Base-by-base conservation (phyloP, 2,888 invertebrate species). In the Scelioninae gen. 2 region DNA sequence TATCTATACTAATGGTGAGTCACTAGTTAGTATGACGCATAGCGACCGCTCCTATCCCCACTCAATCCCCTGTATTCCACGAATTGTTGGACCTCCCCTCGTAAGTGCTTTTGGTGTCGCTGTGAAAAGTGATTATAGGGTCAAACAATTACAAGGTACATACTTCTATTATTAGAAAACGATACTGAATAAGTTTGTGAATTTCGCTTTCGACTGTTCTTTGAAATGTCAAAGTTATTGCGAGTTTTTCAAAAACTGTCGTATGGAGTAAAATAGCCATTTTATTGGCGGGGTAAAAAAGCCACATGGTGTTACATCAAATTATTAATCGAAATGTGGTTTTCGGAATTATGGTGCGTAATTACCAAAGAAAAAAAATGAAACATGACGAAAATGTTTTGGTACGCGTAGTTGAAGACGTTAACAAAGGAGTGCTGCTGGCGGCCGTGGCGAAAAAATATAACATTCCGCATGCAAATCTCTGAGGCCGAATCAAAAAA, bases 351-450 rank as follows among this genome's bases (percentile, higher is more conserved):
- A 50, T 50, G 50, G 7, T n/a, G n/a, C 35, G 35, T 2, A 52
- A 25, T 2, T 43, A 58, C 19, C 3, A 43, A 33, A 25, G 45
- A 19, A 58, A 58, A 58, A 16, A 2, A 33, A 18, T 16, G 16
- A 58, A 58, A 52, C 41, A 10, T 13, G 41, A 63, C 33, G 52
- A 63, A 50, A 50, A 63, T 50, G 31, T 28, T 31, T 15, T 50
- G 7, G 19, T n/a, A 6, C 16, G 16, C 5, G 63, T 52, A 39
- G 7, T 63, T n/a, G 41, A 9, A 39, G 63, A 63, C 10, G 18
- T 63, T 16, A 10, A 16, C 13, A 50, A 50, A 7, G 50, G 61
- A 10, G 39, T 37, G 11, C 37, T 28, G 39, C 15, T 50, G 45
- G 10, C 10, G 28, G 45, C 41, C 45, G 10, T 58, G 18, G 41